Evolutionary conservation across 2,888 invertebrate genomes (phyloP).

Genomic region (Rhagonycha lutea): DNA sequence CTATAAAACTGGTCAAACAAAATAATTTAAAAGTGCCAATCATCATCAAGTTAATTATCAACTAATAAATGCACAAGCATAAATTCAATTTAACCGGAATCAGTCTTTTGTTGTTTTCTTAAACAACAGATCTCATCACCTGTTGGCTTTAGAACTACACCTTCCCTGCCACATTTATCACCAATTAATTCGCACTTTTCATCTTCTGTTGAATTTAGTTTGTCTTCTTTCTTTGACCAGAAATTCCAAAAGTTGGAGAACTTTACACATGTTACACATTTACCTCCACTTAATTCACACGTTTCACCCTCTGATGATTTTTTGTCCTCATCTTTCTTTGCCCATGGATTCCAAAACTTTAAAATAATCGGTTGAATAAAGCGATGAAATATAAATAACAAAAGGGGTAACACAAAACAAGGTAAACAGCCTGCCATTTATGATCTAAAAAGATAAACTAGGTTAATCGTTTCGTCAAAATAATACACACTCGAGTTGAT

Average conservation of each 20-base stretch:
- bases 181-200: background rate
- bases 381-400: slow-evolving; percentile 83
- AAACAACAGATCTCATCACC: background rate
- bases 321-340: slow-evolving; percentile 61
- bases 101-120: too few relatives aligned
- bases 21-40: background rate
- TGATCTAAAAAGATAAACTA: background rate
- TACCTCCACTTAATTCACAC: background rate
- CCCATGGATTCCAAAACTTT: slow-evolving; percentile 83
- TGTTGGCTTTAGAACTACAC: background rate
- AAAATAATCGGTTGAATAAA: slow-evolving; percentile 81
- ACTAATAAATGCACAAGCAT: background rate
- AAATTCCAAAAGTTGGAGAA: background rate
- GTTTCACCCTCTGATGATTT: slow-evolving; percentile 20
- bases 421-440: slow-evolving; percentile 69
- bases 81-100: background rate
- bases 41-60: background rate
- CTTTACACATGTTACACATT: background rate
- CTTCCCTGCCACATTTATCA: background rate
- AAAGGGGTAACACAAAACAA: slow-evolving; percentile 81
- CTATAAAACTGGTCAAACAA: background rate
- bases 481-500: background rate
- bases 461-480: background rate
- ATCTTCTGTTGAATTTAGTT: background rate
- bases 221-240: background rate